Evolutionary conservation across 2,113 vertebrate species (phyloP).

Genomic region (Meleagris gallopavo): DNA sequence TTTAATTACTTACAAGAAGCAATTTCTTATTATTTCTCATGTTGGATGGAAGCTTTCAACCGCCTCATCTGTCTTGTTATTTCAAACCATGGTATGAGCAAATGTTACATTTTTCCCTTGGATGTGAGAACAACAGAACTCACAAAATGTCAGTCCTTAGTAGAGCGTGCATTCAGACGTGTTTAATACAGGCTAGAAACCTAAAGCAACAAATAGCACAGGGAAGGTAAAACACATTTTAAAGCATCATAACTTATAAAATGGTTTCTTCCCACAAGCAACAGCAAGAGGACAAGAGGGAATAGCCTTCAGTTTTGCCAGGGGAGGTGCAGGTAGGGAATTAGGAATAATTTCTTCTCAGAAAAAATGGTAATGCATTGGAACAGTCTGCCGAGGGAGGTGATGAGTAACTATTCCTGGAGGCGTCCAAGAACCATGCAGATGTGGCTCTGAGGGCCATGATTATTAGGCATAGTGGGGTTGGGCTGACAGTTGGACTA

Average conservation of each 20-base stretch:
- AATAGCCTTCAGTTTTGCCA: too few relatives aligned
- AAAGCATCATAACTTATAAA: background rate
- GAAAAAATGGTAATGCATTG: too few relatives aligned
- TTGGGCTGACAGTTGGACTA: too few relatives aligned
- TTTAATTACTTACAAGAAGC: background rate
- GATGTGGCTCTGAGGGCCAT: too few relatives aligned
- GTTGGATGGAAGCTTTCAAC: background rate
- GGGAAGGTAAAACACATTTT: background rate
- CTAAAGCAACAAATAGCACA: background rate
- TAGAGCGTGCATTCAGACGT: background rate
- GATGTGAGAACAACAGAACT: background rate
- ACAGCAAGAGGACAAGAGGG: too few relatives aligned
- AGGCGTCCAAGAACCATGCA: too few relatives aligned
- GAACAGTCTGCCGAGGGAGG: too few relatives aligned
- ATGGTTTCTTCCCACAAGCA: too few relatives aligned
- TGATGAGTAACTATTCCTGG: too few relatives aligned
- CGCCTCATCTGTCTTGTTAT: background rate
- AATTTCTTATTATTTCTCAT: background rate
- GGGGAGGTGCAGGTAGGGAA: too few relatives aligned
- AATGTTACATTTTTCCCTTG: background rate
- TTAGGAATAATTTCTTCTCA: too few relatives aligned
- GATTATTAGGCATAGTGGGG: too few relatives aligned
- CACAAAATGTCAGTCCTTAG: background rate
- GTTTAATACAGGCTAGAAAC: background rate
- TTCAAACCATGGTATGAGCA: background rate